Evolutionary conservation across 2,797 vertebrate genomes (phyloP).

Genomic region (Amblyraja radiata): DNA sequence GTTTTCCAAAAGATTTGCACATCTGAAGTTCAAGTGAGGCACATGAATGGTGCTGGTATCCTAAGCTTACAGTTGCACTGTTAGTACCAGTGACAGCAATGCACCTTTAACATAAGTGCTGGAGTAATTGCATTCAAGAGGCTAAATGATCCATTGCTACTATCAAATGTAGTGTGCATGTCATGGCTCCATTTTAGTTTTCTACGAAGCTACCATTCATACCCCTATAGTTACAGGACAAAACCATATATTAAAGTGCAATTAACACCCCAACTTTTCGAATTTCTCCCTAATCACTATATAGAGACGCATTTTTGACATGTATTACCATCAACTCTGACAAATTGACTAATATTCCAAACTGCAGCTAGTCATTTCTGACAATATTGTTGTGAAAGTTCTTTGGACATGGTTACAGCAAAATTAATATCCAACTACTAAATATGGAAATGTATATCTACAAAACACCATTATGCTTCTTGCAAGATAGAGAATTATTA

Average conservation of each 20-base stretch:
- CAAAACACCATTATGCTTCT: background rate
- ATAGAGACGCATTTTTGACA: background rate
- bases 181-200: conserved; percentile 22
- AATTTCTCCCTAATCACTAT: background rate
- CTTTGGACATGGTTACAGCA: background rate
- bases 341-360: background rate
- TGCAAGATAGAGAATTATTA: background rate
- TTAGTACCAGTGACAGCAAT: conserved; percentile 30
- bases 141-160: conserved; percentile 25
- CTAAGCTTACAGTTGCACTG: conserved; percentile 34
- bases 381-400: background rate
- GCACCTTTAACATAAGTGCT: conserved; percentile 35
- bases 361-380: background rate
- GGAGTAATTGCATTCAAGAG: conserved; percentile 34
- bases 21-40: conserved; percentile 24
- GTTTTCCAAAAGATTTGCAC: conserved; percentile 36
- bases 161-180: conserved; percentile 20
- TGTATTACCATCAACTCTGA: background rate
- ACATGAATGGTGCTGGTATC: conserved; percentile 35
- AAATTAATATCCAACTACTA: background rate
- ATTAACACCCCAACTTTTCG: background rate
- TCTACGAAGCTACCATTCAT: background rate
- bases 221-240: conserved; percentile 4
- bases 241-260: background rate
- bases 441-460: background rate